These are phyloP conservation scores for Podilymbus podiceps DNA, from an alignment of 2,113 vertebrate species.

Conservation along the genomic window DNA sequence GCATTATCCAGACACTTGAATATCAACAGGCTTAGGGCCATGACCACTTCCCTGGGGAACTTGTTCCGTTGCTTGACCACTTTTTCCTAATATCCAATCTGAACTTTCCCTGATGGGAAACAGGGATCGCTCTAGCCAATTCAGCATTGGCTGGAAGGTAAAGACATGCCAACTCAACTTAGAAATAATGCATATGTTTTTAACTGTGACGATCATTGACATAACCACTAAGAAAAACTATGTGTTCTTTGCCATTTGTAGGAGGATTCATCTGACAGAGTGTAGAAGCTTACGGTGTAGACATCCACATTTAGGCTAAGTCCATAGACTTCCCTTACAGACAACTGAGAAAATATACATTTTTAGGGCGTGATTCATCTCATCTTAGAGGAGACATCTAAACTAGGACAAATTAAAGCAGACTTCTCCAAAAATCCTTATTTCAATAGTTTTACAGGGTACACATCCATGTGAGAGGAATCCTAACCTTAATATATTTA, in stretches of 20 bases:
- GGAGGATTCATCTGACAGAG: not conserved
- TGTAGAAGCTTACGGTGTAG: not conserved
- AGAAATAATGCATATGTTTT: not conserved
- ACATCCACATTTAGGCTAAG: not conserved
- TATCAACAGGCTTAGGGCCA: fast-evolving
- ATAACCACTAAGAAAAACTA: not conserved
- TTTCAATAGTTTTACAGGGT: not conserved
- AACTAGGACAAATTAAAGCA: not conserved
- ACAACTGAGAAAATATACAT: not conserved
- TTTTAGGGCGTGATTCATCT: not conserved
- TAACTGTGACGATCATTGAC: not conserved
- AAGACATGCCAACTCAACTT: not conserved
- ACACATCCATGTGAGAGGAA: not conserved
- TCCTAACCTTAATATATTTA: not conserved
- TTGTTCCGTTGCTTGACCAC: fast-evolving
- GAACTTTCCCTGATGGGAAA: not conserved
- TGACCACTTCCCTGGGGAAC: not conserved
- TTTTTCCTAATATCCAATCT: not conserved
- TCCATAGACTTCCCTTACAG: not conserved
- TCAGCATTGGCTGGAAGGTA: not conserved
- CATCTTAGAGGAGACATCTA: not conserved
- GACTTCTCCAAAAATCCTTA: not conserved
- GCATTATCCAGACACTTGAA: not conserved
- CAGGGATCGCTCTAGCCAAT: not conserved
- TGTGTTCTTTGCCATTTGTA: not conserved